Percentiles rank a stretch among this genome's conserved stretches.
Conservation (phyloP, 2,113 vertebrate genomes). For the Glaucomys volans region DNA sequence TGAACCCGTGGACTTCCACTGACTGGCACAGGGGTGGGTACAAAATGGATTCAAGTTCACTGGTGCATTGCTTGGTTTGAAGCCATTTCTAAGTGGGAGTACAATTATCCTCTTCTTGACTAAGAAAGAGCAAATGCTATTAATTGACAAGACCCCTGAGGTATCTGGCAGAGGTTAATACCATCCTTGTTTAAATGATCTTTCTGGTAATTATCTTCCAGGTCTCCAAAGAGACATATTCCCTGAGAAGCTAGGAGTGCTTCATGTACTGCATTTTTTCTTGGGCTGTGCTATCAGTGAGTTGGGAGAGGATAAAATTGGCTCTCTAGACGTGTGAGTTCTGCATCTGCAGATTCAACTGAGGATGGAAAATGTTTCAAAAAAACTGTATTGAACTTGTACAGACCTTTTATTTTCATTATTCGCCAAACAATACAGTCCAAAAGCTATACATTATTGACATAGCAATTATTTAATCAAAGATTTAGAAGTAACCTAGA, state of each 20-base stretch:
- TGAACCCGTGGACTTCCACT: background rate
- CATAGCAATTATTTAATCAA: background rate
- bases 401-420: background rate
- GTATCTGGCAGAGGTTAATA: background rate
- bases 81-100: background rate
- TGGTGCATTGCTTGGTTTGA: background rate
- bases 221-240: background rate
- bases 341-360: background rate
- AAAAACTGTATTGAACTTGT: background rate
- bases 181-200: background rate
- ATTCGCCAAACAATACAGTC: background rate
- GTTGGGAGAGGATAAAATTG: background rate
- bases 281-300: background rate
- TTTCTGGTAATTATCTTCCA: background rate
- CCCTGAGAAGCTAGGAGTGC: background rate
- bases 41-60: background rate
- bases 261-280: background rate
- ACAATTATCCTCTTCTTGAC: background rate
- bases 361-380: background rate
- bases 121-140: background rate
- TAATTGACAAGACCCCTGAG: background rate
- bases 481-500: background rate
- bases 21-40: background rate
- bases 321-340: background rate
- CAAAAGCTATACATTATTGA: background rate